Percentiles rank a stretch among this genome's conserved stretches.
Evolutionary conservation across 2,888 invertebrate genomes (phyloP).

Genomic region (Pollenia amentaria): DNA sequence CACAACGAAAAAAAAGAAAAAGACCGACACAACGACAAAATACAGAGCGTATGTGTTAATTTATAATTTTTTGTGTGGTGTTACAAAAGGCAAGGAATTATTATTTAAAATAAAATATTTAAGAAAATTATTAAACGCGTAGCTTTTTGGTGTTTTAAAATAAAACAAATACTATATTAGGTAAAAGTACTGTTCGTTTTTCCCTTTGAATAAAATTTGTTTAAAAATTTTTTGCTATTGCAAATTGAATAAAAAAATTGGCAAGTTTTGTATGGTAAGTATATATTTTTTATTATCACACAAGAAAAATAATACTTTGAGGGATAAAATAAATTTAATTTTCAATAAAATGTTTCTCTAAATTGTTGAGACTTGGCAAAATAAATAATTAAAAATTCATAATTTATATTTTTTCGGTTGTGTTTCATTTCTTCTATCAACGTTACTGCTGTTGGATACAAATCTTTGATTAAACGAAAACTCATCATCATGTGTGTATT

Average conservation of each 20-base stretch:
- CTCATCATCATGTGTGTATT: constrained; percentile 39
- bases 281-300: neutral
- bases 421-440: constrained; percentile 47
- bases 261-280: constrained; percentile 43
- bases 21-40: constrained; percentile 73
- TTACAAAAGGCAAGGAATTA: constrained; percentile 65
- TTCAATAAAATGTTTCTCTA: neutral
- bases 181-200: neutral
- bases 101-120: constrained; percentile 25
- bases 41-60: constrained; percentile 70
- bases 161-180: neutral
- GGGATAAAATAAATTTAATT: neutral
- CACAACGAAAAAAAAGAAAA: constrained; percentile 56
- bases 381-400: constrained; percentile 35
- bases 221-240: constrained; percentile 4
- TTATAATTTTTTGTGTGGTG: constrained; percentile 69
- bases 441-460: constrained; percentile 53
- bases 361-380: neutral
- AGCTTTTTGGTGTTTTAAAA: constrained; percentile 3
- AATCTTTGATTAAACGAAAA: constrained; percentile 69
- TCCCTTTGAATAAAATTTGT: neutral
- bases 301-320: constrained; percentile 15
- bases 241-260: neutral
- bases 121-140: constrained; percentile 21
- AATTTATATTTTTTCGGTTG: constrained; percentile 29